phyloP scores from a whole-genome alignment of 2,888 invertebrate species.

The Trissoscelio sp. region DNA sequence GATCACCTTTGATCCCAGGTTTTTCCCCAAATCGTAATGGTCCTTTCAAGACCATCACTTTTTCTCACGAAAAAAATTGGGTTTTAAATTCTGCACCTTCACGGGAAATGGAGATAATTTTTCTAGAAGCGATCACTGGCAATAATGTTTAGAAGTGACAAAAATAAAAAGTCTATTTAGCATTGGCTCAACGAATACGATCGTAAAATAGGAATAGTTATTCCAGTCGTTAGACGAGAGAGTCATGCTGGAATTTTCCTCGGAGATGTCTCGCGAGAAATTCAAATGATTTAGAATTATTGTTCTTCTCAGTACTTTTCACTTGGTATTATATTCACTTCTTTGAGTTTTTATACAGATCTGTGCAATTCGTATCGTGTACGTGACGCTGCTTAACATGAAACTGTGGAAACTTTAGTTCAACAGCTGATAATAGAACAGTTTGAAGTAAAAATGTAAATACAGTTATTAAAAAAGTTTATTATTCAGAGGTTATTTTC shows the following conservation, averaged over 20 bases:
- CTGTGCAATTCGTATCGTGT: background rate
- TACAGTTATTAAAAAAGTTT: constrained; percentile 3
- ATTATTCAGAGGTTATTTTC: constrained; percentile 13
- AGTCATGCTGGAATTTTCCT: constrained; percentile 19
- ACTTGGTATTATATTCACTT: background rate
- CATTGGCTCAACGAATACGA: background rate
- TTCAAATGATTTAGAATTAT: constrained; percentile 16
- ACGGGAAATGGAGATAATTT: background rate
- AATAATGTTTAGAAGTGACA: background rate
- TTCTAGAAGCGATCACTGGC: background rate
- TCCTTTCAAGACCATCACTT: background rate
- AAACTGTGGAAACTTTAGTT: background rate
- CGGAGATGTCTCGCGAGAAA: constrained; percentile 13
- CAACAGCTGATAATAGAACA: constrained; percentile 2
- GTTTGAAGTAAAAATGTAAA: background rate
- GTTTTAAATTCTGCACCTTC: background rate
- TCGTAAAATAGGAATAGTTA: constrained; percentile 6
- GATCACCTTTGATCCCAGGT: constrained; percentile 16
- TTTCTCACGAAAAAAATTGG: constrained; percentile 22
- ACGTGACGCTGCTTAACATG: background rate
- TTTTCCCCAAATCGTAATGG: constrained; percentile 1
- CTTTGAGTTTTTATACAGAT: background rate
- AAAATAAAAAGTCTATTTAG: background rate
- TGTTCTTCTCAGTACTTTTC: constrained; percentile 17
- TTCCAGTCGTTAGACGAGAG: constrained; percentile 1